Conservation (phyloP, 2,113 vertebrate genomes). For the Chaetura pelagica region DNA sequence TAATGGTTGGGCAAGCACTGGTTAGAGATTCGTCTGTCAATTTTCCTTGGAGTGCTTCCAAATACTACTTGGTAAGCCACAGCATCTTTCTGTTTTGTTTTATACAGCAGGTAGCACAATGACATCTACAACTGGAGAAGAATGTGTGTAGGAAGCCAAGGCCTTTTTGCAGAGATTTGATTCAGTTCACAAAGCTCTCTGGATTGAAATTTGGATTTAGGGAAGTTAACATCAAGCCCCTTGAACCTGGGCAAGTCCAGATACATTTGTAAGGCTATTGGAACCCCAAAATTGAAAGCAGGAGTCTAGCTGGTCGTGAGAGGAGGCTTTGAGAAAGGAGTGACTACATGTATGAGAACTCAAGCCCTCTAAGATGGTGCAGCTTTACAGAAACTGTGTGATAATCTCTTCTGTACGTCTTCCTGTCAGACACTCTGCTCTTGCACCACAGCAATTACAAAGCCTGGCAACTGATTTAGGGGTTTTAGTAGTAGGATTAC, state of each 20-base stretch:
- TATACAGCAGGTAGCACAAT: not conserved
- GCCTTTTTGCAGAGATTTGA: not conserved
- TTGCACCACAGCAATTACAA: not conserved
- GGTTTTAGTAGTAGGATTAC: not conserved
- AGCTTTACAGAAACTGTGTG: not conserved
- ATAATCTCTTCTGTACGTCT: not conserved
- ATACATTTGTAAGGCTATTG: not conserved
- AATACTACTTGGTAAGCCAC: slow-evolving; percentile 13
- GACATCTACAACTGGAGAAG: not conserved
- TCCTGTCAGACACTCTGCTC: not conserved
- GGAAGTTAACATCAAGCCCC: not conserved
- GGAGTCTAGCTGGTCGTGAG: not conserved
- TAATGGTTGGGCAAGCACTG: not conserved
- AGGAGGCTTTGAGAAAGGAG: not conserved
- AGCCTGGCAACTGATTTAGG: not conserved
- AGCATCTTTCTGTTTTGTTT: slow-evolving; percentile 16
- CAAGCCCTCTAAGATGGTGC: not conserved
- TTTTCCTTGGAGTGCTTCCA: slow-evolving; percentile 41
- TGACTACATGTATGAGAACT: not conserved
- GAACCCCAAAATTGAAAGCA: not conserved
- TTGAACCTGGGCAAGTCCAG: not conserved
- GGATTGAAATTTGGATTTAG: not conserved
- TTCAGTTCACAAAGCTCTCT: not conserved
- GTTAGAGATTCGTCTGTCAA: slow-evolving; percentile 29
- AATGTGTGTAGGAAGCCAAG: not conserved